These are phyloP conservation scores for Halcyon senegalensis DNA, from an alignment of 2,113 vertebrate species.

Conservation along the genomic window DNA sequence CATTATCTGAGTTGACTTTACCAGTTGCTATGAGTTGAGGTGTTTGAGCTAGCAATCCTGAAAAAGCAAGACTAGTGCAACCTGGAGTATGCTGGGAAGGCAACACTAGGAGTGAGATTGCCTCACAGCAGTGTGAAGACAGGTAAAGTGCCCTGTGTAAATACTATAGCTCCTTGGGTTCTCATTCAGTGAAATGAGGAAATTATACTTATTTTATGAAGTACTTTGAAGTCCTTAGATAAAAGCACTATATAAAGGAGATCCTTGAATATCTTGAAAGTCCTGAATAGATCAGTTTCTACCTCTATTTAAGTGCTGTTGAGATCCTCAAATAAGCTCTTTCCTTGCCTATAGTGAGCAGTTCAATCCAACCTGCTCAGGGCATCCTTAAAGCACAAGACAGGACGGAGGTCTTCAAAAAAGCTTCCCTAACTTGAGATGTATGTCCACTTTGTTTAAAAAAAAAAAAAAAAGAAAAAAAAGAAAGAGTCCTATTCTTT, in stretches of 20 bases:
- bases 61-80: not conserved
- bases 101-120: not conserved
- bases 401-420: not conserved
- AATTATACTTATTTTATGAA: not conserved
- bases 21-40: not conserved
- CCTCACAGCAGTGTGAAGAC: not conserved
- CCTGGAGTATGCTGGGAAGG: not conserved
- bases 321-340: not conserved
- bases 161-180: not conserved
- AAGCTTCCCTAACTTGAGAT: not conserved
- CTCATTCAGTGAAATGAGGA: not conserved
- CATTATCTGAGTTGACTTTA: not conserved
- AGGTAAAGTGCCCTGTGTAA: conserved; percentile 2
- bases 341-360: not conserved
- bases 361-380: not conserved
- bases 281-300: not conserved
- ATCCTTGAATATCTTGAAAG: not conserved
- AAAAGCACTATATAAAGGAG: not conserved
- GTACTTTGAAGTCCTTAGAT: conserved; percentile 13
- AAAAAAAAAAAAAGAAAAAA: not conserved
- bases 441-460: not conserved
- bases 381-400: not conserved
- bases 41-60: not conserved
- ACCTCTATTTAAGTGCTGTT: not conserved
- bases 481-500: not conserved